Evolutionary conservation across 2,888 invertebrate genomes (phyloP), one percentile per base, ranked within the genome.

Genomic region (Pseudococcus viburni): DNA sequence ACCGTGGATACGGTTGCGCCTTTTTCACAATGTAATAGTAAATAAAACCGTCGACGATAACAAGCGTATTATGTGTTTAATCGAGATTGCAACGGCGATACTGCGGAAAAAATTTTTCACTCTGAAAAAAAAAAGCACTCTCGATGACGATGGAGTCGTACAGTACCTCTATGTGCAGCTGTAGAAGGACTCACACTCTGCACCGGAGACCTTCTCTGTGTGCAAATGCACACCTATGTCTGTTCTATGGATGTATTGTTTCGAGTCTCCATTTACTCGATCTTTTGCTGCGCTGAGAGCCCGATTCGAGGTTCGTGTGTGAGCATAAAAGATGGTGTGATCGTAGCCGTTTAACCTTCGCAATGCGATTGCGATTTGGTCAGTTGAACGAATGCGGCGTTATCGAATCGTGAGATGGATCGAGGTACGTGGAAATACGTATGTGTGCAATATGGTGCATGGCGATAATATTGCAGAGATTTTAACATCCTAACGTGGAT

Each of bases 1-100:
- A 15, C 55, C 17, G 64, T 64, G 12, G 42, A 42, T 80, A 42
- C 15, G n/a, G 80, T 80, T 80, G 80, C 80, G 80, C 80, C 80
- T 80, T n/a, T 33, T 33, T 1, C 46, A 80, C 80, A 80, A 80
- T 80, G 80, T 80, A 80, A 80, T 26, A 80, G 80, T 80, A 80
- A 80, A 80, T 80, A 80, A 80, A 80, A n/a, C 80, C 80, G 80
- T 80, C 80, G 8, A 46, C 80, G 80, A 80, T 80, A 80, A 80
- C 80, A 80, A 80, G 80, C 80, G 42, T 80, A 80, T 80, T 80
- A 80, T 80, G 80, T 80, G 80, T 80, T 80, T 80, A 80, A 80
- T 80, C 42, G 80, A 80, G 80, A 80, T 80, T 19, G 80, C 80
- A 80, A 80, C 80, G 42, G 46, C 42, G 80, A 80, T 80, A 80